Evolutionary conservation across 2,113 vertebrate genomes (phyloP), one percentile per base, ranked within the genome.

Genomic region (Silurus meridionalis): DNA sequence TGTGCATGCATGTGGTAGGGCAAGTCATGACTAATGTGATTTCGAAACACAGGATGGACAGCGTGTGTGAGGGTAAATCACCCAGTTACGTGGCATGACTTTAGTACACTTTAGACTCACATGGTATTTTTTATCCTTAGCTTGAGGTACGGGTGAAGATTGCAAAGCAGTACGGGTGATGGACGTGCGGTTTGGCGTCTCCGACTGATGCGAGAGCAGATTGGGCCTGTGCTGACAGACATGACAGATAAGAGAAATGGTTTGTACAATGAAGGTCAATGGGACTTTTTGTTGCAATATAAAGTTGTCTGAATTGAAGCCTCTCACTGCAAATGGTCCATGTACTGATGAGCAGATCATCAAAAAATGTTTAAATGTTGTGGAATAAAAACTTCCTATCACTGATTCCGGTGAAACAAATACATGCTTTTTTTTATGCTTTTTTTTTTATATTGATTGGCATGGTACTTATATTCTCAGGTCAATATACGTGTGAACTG

Each of bases 141-240:
- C 11, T 58, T 37, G 37, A 10, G 71, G 66, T 72, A 66, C 7
- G 55, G 84, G 63, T 71, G 63, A 85, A 58, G 77, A 72, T 21
- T 72, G 17, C 28, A 72, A 37, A 19, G 46, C 46, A 21, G 85
- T 86, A 69, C 23, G 46, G 79, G 85, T 53, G 67, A 86, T 63
- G 85, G 55, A 86, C 85, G 85, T 86, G 85, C 79, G n/a, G 79
- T 84, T 87, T 83, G 60, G 28, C 81, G 21, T 87, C 81, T 75
- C 46, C n/a, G 52, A 19, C 78, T 85, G 72, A 80, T 85, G 15
- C 23, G 25, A 52, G 46, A 19, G 28, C 63, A 75, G 66, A 86
- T 74, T 80, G 17, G 17, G 58, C 80, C 71, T 21, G 28, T 67
- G 78, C 86, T 67, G 28, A 83, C 69, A 46, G 52, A 61, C 66